Conservation (phyloP, 2,113 vertebrate genomes). For the Macaca fascicularis region DNA sequence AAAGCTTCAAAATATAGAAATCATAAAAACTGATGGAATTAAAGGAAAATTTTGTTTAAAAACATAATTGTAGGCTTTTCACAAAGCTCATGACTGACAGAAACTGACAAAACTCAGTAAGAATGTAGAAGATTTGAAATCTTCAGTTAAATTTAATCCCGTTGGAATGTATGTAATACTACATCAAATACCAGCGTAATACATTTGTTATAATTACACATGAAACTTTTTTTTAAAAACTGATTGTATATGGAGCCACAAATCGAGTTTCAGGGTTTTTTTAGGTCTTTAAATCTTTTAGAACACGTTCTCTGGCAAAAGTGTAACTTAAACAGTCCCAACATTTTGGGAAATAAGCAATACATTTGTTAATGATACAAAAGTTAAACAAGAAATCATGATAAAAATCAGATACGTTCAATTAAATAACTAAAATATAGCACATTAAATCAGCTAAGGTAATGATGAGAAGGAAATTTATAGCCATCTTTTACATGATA, state of each 20-base stretch:
- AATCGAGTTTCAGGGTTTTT: not conserved
- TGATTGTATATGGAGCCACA: not conserved
- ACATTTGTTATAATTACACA: not conserved
- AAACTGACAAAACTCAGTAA: not conserved
- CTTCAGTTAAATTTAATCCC: not conserved
- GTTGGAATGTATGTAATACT: not conserved
- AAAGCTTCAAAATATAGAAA: not conserved
- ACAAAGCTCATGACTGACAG: not conserved
- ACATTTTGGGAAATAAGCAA: not conserved
- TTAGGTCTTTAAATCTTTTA: not conserved
- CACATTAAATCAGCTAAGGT: not conserved
- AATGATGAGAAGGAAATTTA: not conserved
- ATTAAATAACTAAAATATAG: not conserved
- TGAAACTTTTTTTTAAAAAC: not conserved
- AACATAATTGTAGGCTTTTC: not conserved
- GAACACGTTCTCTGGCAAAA: not conserved
- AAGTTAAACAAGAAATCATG: not conserved
- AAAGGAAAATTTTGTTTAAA: not conserved
- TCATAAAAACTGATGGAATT: not conserved
- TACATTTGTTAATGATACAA: not conserved
- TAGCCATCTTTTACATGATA: not conserved
- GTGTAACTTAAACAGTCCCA: not conserved
- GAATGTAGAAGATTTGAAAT: not conserved
- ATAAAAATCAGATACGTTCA: not conserved
- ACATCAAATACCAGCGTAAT: not conserved